Conservation (phyloP, 1,140 invertebrate genomes). For the Polyergus mexicanus region DNA sequence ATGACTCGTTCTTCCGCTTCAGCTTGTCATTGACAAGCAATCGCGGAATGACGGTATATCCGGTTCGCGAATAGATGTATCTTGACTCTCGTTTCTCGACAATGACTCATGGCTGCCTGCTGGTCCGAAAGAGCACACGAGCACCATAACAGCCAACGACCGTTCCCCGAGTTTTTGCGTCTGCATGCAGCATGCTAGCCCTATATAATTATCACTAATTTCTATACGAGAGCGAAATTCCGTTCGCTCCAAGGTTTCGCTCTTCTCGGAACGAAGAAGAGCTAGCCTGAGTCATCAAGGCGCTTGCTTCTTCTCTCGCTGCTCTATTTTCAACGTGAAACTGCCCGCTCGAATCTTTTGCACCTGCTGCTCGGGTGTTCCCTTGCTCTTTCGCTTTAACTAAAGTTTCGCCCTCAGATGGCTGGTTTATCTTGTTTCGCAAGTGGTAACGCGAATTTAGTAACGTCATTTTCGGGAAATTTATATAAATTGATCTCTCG, state of each 20-base stretch:
- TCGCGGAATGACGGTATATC: constrained; percentile 40
- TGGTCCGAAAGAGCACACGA: constrained; percentile 37
- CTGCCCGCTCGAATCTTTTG: constrained; percentile 60
- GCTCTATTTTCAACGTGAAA: constrained; percentile 69
- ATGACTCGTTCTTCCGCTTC: constrained; percentile 49
- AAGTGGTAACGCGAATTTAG: constrained; percentile 6
- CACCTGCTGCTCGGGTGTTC: constrained; percentile 62
- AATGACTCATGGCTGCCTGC: constrained; percentile 51
- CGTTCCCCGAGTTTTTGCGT: constrained; percentile 66
- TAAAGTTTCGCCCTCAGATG: neutral
- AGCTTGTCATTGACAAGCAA: constrained; percentile 44
- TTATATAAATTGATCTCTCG: neutral
- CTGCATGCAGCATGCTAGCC: constrained; percentile 76
- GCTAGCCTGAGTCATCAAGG: constrained; percentile 72
- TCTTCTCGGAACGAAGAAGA: constrained; percentile 61
- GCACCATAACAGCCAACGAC: constrained; percentile 44
- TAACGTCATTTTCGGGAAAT: neutral
- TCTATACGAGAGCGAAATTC: constrained; percentile 77
- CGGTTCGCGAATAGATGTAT: constrained; percentile 31
- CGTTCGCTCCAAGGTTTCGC: constrained; percentile 73
- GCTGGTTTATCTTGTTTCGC: neutral
- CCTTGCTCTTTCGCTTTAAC: constrained; percentile 38
- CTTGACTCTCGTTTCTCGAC: constrained; percentile 38
- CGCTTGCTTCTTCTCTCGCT: constrained; percentile 27
- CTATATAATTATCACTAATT: constrained; percentile 78